These are phyloP conservation scores for Littorina saxatilis DNA, from an alignment of 1,140 invertebrate genomes.

Conservation along the genomic window DNA sequence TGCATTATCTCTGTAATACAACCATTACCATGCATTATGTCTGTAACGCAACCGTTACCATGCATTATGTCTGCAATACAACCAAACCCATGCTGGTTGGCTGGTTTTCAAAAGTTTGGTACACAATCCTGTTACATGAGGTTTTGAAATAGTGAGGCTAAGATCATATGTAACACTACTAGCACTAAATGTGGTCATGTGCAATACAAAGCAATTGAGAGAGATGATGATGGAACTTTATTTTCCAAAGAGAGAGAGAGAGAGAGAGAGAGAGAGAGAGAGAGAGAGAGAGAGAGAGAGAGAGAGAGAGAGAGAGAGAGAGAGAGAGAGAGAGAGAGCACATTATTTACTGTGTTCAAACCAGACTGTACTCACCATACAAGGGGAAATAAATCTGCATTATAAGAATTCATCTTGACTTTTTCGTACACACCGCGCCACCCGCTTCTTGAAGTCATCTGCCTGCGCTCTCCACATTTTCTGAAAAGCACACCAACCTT, in stretches of 20 bases:
- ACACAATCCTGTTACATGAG: no score
- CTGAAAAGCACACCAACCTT: constrained; percentile 69
- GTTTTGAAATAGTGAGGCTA: no score
- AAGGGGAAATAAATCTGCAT: neutral
- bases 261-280: no score
- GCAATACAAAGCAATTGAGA: neutral
- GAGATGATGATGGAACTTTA: neutral
- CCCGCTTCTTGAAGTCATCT: constrained; percentile 97
- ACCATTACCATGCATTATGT: no score
- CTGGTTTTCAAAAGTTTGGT: no score
- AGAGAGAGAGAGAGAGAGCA: neutral
- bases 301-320: neutral
- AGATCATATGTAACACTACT: neutral
- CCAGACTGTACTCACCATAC: neutral
- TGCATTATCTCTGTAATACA: no score
- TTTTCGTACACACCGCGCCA: constrained; percentile 87
- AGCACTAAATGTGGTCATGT: neutral
- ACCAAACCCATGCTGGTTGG: no score
- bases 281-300: neutral
- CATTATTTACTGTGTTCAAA: neutral
- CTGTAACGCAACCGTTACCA: no score
- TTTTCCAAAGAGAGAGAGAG: no score
- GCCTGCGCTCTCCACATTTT: constrained; percentile 99
- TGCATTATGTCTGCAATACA: no score
- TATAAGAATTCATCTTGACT: constrained; percentile 17